Base-by-base conservation (phyloP, 2,113 vertebrate species). In the Lucifuga dentata region DNA sequence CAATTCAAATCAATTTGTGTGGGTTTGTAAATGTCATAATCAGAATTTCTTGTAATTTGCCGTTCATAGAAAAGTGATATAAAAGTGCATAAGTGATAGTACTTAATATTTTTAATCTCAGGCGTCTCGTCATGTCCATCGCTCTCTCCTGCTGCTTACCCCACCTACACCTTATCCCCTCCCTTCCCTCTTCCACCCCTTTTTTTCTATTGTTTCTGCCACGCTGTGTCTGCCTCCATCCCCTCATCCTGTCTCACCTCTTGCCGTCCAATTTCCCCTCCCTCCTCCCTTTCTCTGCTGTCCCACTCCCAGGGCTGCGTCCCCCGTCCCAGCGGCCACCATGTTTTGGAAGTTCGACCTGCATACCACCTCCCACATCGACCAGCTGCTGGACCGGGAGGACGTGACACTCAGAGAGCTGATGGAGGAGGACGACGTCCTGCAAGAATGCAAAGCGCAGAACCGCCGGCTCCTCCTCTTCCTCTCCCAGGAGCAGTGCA, bases 321-420 rank as follows among this genome's bases (percentile, higher is more conserved):
- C 90, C 86, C 85, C 84, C 79, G 50, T 84, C 83, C 73, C 88
- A 81, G 89, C 83, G 39, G 86, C 86, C 93, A 93, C 77, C 91
- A 99, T 99, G 97, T 99, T 99, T 93, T 99, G 97, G 97, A 99
- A 98, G 94, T 99, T 99, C 35, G 97, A 99, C 88, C 62, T 99
- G 90, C 97, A 97, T 86, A 95, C 94, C 36, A 95, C 95, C 40
- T 99, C 97, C 9, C 96, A 97, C 13, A 94, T 99, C 5, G 97
- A 99, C 90, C 97, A 98, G 92, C 94, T 99, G 87, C 93, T 99
- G 88, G 96, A 98, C 66, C 94, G 94, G 68, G 97, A 97, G 81
- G 96, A 95, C 61, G 97, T 99, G 89, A 97, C 93, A 0, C 90
- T 99, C 75, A 91, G 89, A 1, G 96, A 98, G 89, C 75, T 99